Conservation (phyloP, 2,113 vertebrate species). For the Meriones unguiculatus region DNA sequence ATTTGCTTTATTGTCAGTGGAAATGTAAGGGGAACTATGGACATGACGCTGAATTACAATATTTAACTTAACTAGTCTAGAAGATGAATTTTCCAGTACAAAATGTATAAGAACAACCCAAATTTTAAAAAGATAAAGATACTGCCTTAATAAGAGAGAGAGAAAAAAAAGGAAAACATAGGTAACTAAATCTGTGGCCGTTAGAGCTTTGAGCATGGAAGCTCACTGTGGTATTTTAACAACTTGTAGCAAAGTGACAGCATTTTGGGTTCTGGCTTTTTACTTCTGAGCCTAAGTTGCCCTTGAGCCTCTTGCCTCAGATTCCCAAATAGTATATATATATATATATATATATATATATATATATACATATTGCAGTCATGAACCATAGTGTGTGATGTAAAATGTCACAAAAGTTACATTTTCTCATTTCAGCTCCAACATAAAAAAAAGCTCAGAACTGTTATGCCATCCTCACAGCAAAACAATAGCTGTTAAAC, state of each 20-base stretch:
- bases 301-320: not conserved
- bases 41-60: constrained; percentile 51
- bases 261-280: not conserved
- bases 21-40: constrained; percentile 39
- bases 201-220: not conserved
- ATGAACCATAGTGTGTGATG: not conserved
- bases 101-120: not conserved
- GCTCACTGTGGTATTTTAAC: not conserved
- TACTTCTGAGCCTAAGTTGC: not conserved
- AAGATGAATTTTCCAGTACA: constrained; percentile 47
- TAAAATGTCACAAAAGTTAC: not conserved
- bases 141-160: not conserved
- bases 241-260: not conserved
- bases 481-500: not conserved
- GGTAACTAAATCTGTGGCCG: not conserved
- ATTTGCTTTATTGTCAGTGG: constrained; percentile 51
- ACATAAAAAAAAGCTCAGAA: not conserved
- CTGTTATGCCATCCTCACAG: not conserved
- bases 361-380: not conserved
- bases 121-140: not conserved
- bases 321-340: not conserved
- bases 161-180: constrained; percentile 45
- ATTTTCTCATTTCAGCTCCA: not conserved
- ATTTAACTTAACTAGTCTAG: constrained; percentile 38
- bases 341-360: too few relatives aligned